Evolutionary conservation across 1,140 invertebrate genomes (phyloP).

Genomic region (Drosophila pseudoananassae): DNA sequence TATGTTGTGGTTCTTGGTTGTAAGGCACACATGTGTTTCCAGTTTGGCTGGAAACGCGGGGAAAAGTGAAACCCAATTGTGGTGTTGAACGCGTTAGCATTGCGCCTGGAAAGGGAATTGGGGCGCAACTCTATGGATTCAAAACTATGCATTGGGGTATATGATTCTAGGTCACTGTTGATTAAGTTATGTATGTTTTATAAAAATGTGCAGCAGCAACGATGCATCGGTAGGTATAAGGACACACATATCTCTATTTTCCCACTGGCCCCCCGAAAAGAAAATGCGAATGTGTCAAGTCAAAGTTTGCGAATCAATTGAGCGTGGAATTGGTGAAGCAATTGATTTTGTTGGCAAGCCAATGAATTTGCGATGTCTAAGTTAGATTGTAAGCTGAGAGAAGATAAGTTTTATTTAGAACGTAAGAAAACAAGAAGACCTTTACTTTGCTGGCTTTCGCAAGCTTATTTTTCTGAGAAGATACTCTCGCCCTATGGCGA

Average conservation of each 20-base stretch:
- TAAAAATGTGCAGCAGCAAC: constrained; percentile 47
- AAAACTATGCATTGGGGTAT: not conserved
- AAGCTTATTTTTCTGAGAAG: constrained; percentile 27
- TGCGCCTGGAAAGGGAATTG: constrained; percentile 30
- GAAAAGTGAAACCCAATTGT: constrained; percentile 53
- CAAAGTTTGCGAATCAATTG: constrained; percentile 33
- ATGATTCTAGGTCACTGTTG: constrained; percentile 17
- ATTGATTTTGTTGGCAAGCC: constrained; percentile 21
- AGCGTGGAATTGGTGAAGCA: constrained; percentile 2
- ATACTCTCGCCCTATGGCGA: constrained; percentile 21
- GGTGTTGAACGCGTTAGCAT: too few species aligned
- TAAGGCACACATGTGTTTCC: constrained; percentile 38
- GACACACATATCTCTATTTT: constrained; percentile 5
- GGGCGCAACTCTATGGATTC: constrained; percentile 24
- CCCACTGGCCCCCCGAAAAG: not conserved
- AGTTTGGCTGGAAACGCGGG: constrained; percentile 17
- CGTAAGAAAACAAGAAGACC: constrained; percentile 27
- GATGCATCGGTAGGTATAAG: constrained; percentile 69
- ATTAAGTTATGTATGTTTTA: not conserved
- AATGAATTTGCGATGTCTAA: constrained; percentile 13
- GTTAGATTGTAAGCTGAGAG: constrained; percentile 23
- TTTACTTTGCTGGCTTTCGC: constrained; percentile 43
- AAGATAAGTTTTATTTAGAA: constrained; percentile 6
- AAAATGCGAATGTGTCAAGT: constrained; percentile 51
- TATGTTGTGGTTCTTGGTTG: constrained; percentile 45